These are phyloP conservation scores for Cyaniris semiargus DNA, from an alignment of 2,888 invertebrate genomes.

Conservation along the genomic window DNA sequence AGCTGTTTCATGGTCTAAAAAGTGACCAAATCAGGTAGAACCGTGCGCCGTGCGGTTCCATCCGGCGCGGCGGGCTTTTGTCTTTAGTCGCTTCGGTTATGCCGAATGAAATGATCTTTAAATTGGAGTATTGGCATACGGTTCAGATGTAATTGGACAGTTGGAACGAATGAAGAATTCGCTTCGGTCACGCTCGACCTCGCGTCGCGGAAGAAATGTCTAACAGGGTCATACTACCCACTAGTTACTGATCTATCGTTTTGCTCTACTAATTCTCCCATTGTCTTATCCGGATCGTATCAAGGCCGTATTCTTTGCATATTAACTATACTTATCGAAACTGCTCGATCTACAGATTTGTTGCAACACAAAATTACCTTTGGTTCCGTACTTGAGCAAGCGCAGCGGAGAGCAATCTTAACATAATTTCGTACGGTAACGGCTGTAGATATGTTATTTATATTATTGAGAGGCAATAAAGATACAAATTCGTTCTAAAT, in stretches of 20 bases:
- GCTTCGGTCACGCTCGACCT: constrained; percentile 71
- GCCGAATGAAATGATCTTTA: constrained; percentile 34
- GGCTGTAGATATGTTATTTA: background rate
- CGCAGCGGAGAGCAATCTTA: background rate
- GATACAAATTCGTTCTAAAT: background rate
- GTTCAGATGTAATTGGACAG: constrained; percentile 47
- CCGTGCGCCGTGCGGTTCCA: constrained; percentile 34
- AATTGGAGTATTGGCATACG: constrained; percentile 37
- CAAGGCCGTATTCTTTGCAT: constrained; percentile 28
- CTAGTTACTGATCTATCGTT: constrained; percentile 50
- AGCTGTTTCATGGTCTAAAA: constrained; percentile 59
- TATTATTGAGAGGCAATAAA: background rate
- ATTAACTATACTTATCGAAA: constrained; percentile 7
- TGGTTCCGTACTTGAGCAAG: constrained; percentile 11
- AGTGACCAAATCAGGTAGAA: constrained; percentile 42
- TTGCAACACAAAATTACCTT: constrained; percentile 7
- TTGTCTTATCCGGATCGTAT: constrained; percentile 32
- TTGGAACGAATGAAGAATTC: constrained; percentile 55
- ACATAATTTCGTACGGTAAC: background rate
- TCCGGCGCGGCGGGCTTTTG: constrained; percentile 34
- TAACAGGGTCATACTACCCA: constrained; percentile 62
- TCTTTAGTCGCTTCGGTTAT: constrained; percentile 35
- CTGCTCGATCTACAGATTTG: constrained; percentile 19
- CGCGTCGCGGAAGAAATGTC: constrained; percentile 71
- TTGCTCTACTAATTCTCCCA: constrained; percentile 31